Base-by-base conservation (phyloP, 2,797 vertebrate species). In the Hippoglossus hippoglossus region DNA sequence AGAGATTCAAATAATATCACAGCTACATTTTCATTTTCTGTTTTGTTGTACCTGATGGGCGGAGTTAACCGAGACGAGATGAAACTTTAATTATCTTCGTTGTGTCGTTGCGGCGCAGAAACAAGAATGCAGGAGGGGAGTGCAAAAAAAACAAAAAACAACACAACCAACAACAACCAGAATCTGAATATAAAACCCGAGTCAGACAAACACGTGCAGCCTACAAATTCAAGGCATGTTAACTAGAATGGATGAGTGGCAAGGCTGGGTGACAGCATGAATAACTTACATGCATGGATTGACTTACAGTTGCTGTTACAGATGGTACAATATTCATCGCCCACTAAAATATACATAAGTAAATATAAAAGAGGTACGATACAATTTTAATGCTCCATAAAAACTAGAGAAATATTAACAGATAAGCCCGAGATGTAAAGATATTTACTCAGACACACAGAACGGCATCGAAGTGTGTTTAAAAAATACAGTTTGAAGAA, bases 231-330 rank as follows among this genome's bases (percentile, higher is more conserved):
- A 15, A 73, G 73, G 75, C 73, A 46, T 79, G 83, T 84, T 79
- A 66, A 79, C 73, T 53, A 76, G 77, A 84, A 77, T 73, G 84
- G 77, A 84, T 84, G 85, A 86, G 88, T 84, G 87, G 84, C 81
- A 75, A 72, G 86, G 52, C 79, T 61, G 84, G 74, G 84, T 80
- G 86, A 85, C 87, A 79, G 80, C 84, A 87, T 81, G 86, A 87
- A 89, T 88, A 88, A 88, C 89, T 90, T 86, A 84, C 87, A 91
- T 85, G 90, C 90, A 86, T 87, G 83, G 87, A 80, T 85, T 87
- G 81, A 80, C 79, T 75, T 89, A 80, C 82, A 82, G 80, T 82
- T 67, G 83, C 75, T 71, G 71, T 67, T 86, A 62, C 87, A 87
- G 86, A 86, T 82, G 88, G 75, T 64, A 73, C 71, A 71, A 75